phyloP scores from a whole-genome alignment of 2,113 vertebrate species.

The Platycercus adscitus region DNA sequence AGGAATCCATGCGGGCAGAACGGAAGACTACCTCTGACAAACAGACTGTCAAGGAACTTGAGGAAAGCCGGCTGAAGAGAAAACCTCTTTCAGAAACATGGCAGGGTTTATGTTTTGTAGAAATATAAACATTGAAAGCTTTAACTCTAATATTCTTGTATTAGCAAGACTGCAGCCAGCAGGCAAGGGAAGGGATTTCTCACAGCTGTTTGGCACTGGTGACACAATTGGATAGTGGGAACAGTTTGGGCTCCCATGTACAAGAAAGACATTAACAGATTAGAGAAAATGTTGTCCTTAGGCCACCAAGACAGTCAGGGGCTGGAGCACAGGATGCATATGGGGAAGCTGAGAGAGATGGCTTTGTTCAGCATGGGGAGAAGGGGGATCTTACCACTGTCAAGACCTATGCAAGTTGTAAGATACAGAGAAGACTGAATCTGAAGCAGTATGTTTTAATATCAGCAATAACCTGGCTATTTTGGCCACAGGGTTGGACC shows the following conservation, averaged over 20 bases:
- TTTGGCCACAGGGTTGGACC: neutral
- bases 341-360: neutral
- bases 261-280: neutral
- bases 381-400: neutral
- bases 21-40: neutral
- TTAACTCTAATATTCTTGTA: neutral
- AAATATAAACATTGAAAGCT: neutral
- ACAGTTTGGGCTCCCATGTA: neutral
- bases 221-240: neutral
- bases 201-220: neutral
- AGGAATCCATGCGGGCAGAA: neutral
- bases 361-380: neutral
- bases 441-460: neutral
- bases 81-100: neutral
- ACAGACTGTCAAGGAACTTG: neutral
- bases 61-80: neutral
- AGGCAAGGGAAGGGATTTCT: neutral
- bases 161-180: neutral
- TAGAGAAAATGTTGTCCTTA: neutral
- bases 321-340: neutral
- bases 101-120: neutral
- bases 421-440: neutral
- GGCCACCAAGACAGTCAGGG: neutral
- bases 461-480: neutral
- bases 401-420: neutral